A percentile compares a stretch with the other conserved stretches of the same genome.
These are phyloP conservation scores for Rissa tridactyla DNA, from an alignment of 2,113 vertebrate species.

Conservation along the genomic window DNA sequence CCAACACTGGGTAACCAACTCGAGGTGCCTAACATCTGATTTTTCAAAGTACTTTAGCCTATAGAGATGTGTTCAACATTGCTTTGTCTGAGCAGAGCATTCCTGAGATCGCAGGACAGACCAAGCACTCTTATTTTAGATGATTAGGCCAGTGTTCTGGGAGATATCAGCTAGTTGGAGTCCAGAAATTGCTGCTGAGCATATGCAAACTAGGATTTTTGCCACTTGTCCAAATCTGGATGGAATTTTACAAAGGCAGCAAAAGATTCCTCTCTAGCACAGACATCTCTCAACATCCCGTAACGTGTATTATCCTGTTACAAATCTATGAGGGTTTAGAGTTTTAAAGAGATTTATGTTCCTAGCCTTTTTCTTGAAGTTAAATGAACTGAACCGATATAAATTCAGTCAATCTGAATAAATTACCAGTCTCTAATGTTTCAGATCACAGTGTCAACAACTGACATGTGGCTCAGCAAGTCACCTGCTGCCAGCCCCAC, in stretches of 20 bases:
- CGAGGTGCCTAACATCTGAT: neutral
- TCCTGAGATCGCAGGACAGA: neutral
- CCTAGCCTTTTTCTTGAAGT: neutral
- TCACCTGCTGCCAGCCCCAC: neutral
- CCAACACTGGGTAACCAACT: neutral
- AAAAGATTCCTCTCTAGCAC: neutral
- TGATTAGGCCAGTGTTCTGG: neutral
- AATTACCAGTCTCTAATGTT: neutral
- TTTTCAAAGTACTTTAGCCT: neutral
- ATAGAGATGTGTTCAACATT: neutral
- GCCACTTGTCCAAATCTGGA: neutral
- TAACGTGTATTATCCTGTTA: neutral
- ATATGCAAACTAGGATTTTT: neutral
- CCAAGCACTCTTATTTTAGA: neutral
- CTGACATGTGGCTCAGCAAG: neutral
- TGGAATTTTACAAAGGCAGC: neutral
- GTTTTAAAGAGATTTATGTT: neutral
- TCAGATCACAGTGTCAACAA: neutral
- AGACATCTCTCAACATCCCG: neutral
- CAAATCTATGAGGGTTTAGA: neutral
- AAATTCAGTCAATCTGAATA: neutral
- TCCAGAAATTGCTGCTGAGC: neutral
- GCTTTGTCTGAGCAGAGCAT: neutral
- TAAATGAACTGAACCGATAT: neutral
- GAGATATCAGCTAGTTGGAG: neutral